Conservation (phyloP, 2,797 vertebrate species). For the Coccyzus lansbergi region DNA sequence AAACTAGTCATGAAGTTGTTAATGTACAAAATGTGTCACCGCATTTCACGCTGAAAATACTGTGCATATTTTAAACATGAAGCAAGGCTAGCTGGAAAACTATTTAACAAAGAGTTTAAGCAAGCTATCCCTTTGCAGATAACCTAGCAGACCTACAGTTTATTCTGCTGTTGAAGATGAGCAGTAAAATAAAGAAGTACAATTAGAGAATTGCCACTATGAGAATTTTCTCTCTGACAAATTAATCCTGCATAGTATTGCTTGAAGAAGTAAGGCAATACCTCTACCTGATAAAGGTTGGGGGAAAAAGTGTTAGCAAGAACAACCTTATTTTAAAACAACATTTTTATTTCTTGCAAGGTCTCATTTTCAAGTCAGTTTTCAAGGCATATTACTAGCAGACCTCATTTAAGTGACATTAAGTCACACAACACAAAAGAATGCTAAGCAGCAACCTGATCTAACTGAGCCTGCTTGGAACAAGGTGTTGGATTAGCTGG, state of each 20-base stretch:
- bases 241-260: background rate
- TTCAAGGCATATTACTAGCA: background rate
- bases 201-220: background rate
- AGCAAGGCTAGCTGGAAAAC: background rate
- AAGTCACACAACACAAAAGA: background rate
- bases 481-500: background rate
- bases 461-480: background rate
- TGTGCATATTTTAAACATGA: background rate
- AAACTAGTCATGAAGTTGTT: background rate
- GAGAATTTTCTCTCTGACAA: background rate
- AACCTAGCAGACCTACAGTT: background rate
- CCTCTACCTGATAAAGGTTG: background rate
- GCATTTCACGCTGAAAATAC: background rate
- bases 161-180: background rate
- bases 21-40: background rate
- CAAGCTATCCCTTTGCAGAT: background rate
- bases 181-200: background rate
- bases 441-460: background rate
- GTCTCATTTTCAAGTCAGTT: background rate
- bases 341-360: background rate
- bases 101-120: background rate
- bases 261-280: background rate
- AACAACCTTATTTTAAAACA: background rate
- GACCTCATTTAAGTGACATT: background rate
- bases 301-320: background rate